A percentile compares a stretch with the other conserved stretches of the same genome.
Evolutionary conservation across 2,797 vertebrate species (phyloP).

Genomic region (Acrossocheilus wenchowensis): DNA sequence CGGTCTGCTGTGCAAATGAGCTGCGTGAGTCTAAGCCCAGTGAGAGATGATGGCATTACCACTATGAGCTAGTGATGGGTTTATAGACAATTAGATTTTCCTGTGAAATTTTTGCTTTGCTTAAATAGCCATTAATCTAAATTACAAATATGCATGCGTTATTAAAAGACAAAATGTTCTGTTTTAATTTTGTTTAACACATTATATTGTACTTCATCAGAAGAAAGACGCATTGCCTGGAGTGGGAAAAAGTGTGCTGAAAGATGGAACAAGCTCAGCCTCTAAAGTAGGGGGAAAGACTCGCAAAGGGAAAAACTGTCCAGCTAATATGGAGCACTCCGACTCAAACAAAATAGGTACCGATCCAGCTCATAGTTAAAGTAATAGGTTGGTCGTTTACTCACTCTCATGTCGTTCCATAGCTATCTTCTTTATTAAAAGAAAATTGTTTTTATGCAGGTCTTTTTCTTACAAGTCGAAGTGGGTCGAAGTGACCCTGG

Average conservation of each 20-base stretch:
- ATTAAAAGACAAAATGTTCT: not conserved
- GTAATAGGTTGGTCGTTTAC: constrained; percentile 6
- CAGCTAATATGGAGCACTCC: constrained; percentile 61
- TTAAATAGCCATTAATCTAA: constrained; percentile 7
- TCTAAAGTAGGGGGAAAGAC: constrained; percentile 58
- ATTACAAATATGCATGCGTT: constrained; percentile 21
- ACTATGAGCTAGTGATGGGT: constrained; percentile 16
- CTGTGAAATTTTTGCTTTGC: constrained; percentile 19
- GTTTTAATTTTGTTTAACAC: not conserved
- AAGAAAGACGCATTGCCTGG: constrained; percentile 74
- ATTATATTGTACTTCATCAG: constrained; percentile 62
- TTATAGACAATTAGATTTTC: constrained; percentile 25
- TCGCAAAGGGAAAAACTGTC: constrained; percentile 65
- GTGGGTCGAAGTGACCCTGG: constrained; percentile 1
- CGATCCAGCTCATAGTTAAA: not conserved
- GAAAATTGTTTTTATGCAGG: not conserved
- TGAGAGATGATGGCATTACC: constrained; percentile 14
- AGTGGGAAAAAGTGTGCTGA: constrained; percentile 65
- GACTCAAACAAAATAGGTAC: constrained; percentile 70
- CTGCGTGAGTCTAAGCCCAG: constrained; percentile 16
- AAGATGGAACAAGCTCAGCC: constrained; percentile 61
- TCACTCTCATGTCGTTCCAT: not conserved
- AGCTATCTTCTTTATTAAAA: not conserved
- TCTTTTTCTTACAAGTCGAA: not conserved
- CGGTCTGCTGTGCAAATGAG: constrained; percentile 28